Evolutionary conservation across 1,140 invertebrate genomes (phyloP).

Genomic region (Metopolophium dirhodum): DNA sequence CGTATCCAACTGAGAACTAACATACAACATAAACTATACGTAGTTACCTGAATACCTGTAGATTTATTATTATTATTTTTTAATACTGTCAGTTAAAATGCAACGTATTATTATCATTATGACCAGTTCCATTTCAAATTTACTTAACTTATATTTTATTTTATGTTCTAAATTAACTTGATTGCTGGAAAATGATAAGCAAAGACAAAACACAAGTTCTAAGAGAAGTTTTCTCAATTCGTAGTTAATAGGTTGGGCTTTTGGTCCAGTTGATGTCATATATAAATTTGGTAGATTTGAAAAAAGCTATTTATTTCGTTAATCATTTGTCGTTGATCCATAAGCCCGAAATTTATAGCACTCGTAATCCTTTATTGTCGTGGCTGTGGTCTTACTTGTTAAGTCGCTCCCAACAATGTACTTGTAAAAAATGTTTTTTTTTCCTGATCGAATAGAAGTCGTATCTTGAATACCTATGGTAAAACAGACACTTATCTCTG

Average conservation of each 20-base stretch:
- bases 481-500: not conserved
- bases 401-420: not conserved
- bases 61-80: not conserved
- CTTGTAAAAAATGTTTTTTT: not conserved
- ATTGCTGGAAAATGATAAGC: not conserved
- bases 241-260: not conserved
- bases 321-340: slow-evolving; percentile 29
- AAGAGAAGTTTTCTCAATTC: slow-evolving; percentile 14
- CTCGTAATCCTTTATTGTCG: slow-evolving; percentile 34
- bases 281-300: slow-evolving; percentile 26
- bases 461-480: not conserved
- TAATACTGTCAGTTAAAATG: not conserved
- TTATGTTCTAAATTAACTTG: not conserved
- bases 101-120: too few relatives aligned
- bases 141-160: not conserved
- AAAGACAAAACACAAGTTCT: not conserved
- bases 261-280: slow-evolving; percentile 10
- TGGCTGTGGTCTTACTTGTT: not conserved
- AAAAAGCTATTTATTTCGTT: slow-evolving; percentile 18
- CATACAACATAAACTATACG: not conserved
- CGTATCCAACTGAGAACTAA: not conserved
- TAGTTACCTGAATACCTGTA: not conserved
- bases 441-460: not conserved
- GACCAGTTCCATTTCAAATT: not conserved
- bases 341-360: slow-evolving; percentile 23